Evolutionary conservation across 1,140 invertebrate genomes (phyloP).

Genomic region (Elymnias hypermnestra): DNA sequence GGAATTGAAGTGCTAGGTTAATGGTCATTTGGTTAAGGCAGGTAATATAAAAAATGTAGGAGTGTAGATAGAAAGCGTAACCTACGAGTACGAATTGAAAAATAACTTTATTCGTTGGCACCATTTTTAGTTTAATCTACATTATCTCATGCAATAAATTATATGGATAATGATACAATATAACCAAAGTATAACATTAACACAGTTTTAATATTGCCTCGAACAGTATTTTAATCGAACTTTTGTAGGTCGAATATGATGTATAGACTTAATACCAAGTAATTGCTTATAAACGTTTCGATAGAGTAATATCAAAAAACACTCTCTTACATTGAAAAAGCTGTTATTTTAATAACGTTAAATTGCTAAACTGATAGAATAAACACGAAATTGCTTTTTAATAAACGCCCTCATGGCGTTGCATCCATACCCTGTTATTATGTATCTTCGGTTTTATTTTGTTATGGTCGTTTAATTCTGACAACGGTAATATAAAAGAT

Average conservation of each 20-base stretch:
- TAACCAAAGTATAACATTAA: conserved; percentile 8
- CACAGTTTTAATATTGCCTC: conserved; percentile 7
- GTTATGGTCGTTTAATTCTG: conserved; percentile 32
- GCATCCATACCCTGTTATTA: conserved; percentile 31
- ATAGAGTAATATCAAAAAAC: conserved; percentile 35
- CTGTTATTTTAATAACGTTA: conserved; percentile 45
- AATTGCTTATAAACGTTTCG: conserved; percentile 26
- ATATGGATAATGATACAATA: conserved; percentile 7
- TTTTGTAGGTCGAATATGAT: conserved; percentile 18
- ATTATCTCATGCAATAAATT: conserved; percentile 3
- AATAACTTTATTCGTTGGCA: no score
- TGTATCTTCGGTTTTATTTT: conserved; percentile 26
- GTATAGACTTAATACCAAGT: conserved; percentile 20
- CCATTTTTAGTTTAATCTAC: conserved; percentile 8
- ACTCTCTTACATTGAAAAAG: conserved; percentile 30
- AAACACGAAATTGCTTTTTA: conserved; percentile 55
- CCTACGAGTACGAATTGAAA: no score
- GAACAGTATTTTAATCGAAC: conserved; percentile 9
- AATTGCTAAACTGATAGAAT: conserved; percentile 44
- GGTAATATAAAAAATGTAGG: no score
- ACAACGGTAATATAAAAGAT: conserved; percentile 25
- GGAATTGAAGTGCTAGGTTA: no score
- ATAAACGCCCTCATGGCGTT: conserved; percentile 43
- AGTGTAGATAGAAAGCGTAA: no score
- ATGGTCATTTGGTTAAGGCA: no score